Evolutionary conservation across 2,888 invertebrate genomes (phyloP), one percentile per base, ranked within the genome.

Genomic region (Dasysyrphus tricinctus): DNA sequence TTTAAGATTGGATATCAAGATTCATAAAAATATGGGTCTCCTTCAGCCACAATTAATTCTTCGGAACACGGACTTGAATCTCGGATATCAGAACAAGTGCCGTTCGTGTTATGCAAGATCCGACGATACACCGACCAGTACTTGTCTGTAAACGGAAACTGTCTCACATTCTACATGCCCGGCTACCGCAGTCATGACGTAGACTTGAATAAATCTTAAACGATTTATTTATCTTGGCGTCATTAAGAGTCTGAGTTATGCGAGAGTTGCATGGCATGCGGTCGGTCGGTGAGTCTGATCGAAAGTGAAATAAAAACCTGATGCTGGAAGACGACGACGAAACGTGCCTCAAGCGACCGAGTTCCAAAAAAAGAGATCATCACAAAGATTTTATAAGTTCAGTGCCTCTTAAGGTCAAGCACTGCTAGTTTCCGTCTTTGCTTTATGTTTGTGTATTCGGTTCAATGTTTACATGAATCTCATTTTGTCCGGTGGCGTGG

Each of bases 321-420:
- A 44, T 42, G 47, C 59, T 34, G 5, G 5, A 24, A 34, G 61
- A 39, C 42, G 5, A 34, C 14, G 39, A 12, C 24, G 32, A 54
- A 54, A 80, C 79, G 73, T 67, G 73, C 51, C 39, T 12, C 24
- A 32, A 65, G 14, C 57, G 29, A 79, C 34, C 72, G 56, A 79
- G 47, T 47, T 37, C 39, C 70, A 56, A 65, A 72, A 76, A 59
- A 49, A 69, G 63, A 65, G 57, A 72, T 56, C 61, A 47, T 54
- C 63, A 73, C 34, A 56, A 11, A 37, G 34, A 65, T 75, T 65
- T 56, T 34, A 24, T 24, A 69, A 63, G 75, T 80, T 80, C 75
- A 54, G 24, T 75, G 80, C 54, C 69, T 69, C 75, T 75, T 75
- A 80, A 75, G 80, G 80, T 80, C 74, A 80, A 80, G 67, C 67